These are phyloP conservation scores for Ibidorhyncha struthersii DNA, from an alignment of 2,113 vertebrate species.

Conservation along the genomic window DNA sequence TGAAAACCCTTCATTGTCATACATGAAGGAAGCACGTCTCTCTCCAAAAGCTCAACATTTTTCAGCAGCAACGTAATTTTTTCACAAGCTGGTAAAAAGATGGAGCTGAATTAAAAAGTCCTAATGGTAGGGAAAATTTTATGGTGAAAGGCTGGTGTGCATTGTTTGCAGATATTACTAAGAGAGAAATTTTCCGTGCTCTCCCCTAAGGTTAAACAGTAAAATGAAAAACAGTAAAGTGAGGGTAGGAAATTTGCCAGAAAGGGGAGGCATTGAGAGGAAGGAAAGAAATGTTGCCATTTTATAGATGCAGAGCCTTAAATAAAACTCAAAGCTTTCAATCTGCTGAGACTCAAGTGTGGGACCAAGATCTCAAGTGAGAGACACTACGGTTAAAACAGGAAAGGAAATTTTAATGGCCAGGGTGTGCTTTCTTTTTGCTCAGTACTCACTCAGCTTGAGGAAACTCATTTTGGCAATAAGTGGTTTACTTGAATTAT, in stretches of 20 bases:
- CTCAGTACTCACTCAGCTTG: background rate
- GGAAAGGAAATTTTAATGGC: background rate
- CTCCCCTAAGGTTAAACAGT: slow-evolving; percentile 28
- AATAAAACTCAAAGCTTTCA: slow-evolving; percentile 40
- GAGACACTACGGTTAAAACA: background rate
- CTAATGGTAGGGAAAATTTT: slow-evolving; percentile 35
- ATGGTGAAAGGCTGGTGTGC: background rate
- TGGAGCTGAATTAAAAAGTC: slow-evolving; percentile 42
- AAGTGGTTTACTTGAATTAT: background rate
- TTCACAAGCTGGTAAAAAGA: slow-evolving; percentile 49
- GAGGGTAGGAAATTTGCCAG: slow-evolving; percentile 47
- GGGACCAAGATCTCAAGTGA: background rate
- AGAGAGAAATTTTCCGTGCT: background rate
- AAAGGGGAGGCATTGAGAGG: slow-evolving; percentile 23
- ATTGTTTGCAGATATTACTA: slow-evolving; percentile 19
- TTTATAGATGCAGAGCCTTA: slow-evolving; percentile 17
- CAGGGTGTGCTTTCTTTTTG: background rate
- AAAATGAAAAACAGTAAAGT: slow-evolving; percentile 25
- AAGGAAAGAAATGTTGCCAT: background rate
- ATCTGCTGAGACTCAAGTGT: background rate
- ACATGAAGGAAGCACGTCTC: background rate
- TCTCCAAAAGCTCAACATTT: slow-evolving; percentile 32
- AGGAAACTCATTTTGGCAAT: background rate
- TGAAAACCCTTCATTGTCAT: background rate
- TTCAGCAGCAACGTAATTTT: slow-evolving; percentile 18